Evolutionary conservation across 2,888 invertebrate species (phyloP).

Genomic region (Himalopsyche tibetana): DNA sequence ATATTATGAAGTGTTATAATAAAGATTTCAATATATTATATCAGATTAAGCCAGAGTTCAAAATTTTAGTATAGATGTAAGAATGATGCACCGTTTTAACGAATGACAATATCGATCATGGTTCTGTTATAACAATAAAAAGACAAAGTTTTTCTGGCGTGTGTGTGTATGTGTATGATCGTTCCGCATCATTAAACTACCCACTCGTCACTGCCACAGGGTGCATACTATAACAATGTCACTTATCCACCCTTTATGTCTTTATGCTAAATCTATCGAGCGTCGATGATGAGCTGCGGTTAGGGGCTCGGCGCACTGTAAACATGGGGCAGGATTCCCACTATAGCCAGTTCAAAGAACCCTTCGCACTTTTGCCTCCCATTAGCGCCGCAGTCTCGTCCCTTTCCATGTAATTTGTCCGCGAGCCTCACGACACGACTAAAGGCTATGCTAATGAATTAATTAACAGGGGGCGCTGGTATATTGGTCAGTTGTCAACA

Average conservation of each 20-base stretch:
- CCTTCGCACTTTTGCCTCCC: constrained; percentile 42
- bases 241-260: not conserved
- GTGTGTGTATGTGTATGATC: no score
- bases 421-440: constrained; percentile 39
- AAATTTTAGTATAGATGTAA: no score
- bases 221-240: no score
- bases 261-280: constrained; percentile 21
- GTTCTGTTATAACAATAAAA: no score
- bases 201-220: no score
- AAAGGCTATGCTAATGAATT: constrained; percentile 58
- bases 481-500: constrained; percentile 22
- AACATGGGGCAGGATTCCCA: constrained; percentile 3
- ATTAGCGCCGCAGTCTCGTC: constrained; percentile 45
- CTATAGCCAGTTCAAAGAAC: constrained; percentile 43
- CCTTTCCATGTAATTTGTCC: constrained; percentile 55
- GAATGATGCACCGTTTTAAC: no score
- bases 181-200: no score
- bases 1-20: no score
- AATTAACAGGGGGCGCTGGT: constrained; percentile 44
- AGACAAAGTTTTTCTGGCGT: no score
- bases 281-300: constrained; percentile 22
- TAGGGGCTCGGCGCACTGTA: constrained; percentile 15
- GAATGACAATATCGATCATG: no score
- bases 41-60: no score
- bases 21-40: no score